Conservation (phyloP, 1,140 invertebrate species). For the Anastatus disparis region DNA sequence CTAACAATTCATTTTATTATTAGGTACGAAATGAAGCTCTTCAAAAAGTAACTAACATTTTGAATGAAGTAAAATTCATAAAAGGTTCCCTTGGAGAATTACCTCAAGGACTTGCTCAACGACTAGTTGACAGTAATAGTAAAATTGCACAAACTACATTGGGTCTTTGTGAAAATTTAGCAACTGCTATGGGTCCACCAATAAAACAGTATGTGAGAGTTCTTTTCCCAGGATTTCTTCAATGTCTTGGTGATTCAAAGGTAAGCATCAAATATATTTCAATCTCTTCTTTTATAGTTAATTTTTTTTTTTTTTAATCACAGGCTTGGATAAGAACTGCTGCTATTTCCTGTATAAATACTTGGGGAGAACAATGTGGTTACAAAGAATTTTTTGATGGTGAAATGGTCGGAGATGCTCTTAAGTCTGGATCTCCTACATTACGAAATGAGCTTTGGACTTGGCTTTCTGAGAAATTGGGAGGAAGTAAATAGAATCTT, state of each 20-base stretch:
- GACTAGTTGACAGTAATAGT: conserved; percentile 89
- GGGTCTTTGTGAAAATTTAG: conserved; percentile 82
- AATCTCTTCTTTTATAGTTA: neutral
- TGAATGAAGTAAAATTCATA: conserved; percentile 82
- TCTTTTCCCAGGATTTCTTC: conserved; percentile 86
- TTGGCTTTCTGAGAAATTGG: conserved; percentile 86
- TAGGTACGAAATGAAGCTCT: conserved; percentile 84
- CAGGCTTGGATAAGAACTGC: conserved; percentile 76
- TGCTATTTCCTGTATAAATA: conserved; percentile 83
- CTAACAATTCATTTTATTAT: conserved; percentile 9
- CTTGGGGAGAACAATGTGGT: conserved; percentile 84
- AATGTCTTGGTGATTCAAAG: conserved; percentile 78
- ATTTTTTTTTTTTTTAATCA: conserved; percentile 27
- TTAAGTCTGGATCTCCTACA: conserved; percentile 85
- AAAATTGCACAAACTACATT: conserved; percentile 87
- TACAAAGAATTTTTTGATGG: conserved; percentile 86
- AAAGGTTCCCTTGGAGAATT: conserved; percentile 85
- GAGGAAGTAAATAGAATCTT: conserved; percentile 69
- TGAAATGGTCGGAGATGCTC: conserved; percentile 88
- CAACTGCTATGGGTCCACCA: conserved; percentile 82
- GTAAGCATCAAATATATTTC: conserved; percentile 58
- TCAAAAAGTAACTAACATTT: conserved; percentile 80
- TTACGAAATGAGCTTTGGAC: conserved; percentile 83
- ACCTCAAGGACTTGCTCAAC: conserved; percentile 78
- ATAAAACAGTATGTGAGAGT: conserved; percentile 82